These are phyloP conservation scores for Nylanderia fulva DNA, from an alignment of 1,140 invertebrate genomes.

Conservation along the genomic window DNA sequence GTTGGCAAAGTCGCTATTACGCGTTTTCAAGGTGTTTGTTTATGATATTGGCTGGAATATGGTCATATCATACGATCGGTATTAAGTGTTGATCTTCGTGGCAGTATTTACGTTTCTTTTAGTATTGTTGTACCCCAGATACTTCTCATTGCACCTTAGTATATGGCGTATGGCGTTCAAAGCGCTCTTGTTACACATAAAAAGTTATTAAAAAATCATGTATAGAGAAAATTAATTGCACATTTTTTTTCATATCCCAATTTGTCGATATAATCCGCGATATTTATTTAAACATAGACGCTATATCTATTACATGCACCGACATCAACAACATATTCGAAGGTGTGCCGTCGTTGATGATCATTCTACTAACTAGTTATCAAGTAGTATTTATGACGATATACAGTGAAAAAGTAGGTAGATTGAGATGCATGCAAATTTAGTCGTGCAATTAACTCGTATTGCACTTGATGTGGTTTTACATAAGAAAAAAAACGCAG, in stretches of 20 bases:
- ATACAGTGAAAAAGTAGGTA: neutral
- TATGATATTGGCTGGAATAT: neutral
- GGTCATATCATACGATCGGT: neutral
- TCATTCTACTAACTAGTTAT: neutral
- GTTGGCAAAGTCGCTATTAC: neutral
- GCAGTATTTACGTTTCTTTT: neutral
- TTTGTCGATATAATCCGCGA: neutral
- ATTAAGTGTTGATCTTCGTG: neutral
- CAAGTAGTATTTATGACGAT: neutral
- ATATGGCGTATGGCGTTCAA: neutral
- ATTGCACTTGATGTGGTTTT: too few species aligned
- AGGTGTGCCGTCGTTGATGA: neutral
- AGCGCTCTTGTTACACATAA: too few species aligned
- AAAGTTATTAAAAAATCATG: too few species aligned
- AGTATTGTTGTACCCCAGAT: conserved; percentile 19
- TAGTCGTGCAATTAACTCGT: neutral
- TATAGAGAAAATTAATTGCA: neutral
- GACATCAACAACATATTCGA: conserved; percentile 17
- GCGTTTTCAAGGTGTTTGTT: neutral
- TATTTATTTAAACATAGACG: neutral
- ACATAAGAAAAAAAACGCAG: neutral
- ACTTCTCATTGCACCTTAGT: neutral
- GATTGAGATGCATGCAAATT: too few species aligned
- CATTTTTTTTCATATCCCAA: neutral
- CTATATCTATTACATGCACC: neutral